phyloP scores from a whole-genome alignment of 2,888 invertebrate genomes.

The Axea sp. region DNA sequence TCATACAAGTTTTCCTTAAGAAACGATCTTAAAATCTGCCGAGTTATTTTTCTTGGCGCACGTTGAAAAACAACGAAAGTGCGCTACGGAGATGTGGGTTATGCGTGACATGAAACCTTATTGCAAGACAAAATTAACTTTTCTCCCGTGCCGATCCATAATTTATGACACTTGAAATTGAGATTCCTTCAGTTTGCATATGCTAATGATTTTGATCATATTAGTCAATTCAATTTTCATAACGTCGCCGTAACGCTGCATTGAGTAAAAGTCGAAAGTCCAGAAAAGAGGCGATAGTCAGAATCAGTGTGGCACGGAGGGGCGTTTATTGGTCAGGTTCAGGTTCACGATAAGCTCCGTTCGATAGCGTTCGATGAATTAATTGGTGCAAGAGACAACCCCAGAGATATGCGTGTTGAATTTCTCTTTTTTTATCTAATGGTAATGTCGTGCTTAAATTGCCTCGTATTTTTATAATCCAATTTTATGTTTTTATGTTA shows the following conservation, averaged over 20 bases:
- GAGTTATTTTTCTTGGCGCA: constrained; percentile 9
- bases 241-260: constrained; percentile 27
- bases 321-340: constrained; percentile 53
- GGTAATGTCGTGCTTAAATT: too few relatives aligned
- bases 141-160: constrained; percentile 41
- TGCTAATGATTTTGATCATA: constrained; percentile 46
- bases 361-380: constrained; percentile 36
- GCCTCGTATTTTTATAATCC: too few relatives aligned
- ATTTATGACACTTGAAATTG: constrained; percentile 41
- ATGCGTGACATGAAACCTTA: constrained; percentile 52
- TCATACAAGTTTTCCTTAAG: too few relatives aligned
- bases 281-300: constrained; percentile 27
- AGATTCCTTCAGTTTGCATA: constrained; percentile 28
- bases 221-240: constrained; percentile 48
- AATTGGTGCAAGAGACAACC: constrained; percentile 14
- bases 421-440: too few relatives aligned
- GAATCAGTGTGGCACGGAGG: constrained; percentile 16
- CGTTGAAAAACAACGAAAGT: constrained; percentile 47
- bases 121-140: constrained; percentile 37
- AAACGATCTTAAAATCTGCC: too few relatives aligned
- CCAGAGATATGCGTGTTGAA: too few relatives aligned
- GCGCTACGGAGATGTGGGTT: constrained; percentile 40
- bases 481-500: too few relatives aligned
- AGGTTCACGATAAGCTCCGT: constrained; percentile 39
- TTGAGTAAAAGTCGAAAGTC: constrained; percentile 53